Evolutionary conservation across 2,888 invertebrate genomes (phyloP).

Genomic region (Eupithecia insigniata): DNA sequence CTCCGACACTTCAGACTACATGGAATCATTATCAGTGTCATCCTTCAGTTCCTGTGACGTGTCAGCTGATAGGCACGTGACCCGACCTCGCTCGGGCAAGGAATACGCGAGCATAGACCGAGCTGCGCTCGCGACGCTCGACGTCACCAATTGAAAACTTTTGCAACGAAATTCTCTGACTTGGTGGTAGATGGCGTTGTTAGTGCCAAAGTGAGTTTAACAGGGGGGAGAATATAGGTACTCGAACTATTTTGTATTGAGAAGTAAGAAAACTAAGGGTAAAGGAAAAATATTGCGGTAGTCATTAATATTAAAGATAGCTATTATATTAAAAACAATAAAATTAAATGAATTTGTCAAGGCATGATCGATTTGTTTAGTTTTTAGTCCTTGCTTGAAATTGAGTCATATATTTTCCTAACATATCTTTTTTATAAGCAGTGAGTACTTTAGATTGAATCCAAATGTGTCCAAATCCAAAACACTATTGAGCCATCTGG

Average conservation of each 20-base stretch:
- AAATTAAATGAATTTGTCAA: neutral
- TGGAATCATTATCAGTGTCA: constrained; percentile 88
- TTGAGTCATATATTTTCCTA: neutral
- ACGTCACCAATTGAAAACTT: constrained; percentile 29
- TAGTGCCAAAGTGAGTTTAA: constrained; percentile 23
- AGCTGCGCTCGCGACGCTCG: constrained; percentile 55
- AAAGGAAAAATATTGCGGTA: neutral
- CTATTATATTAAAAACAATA: neutral
- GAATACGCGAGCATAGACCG: constrained; percentile 78
- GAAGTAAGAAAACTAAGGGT: neutral
- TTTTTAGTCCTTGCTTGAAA: neutral
- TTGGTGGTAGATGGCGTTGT: constrained; percentile 25
- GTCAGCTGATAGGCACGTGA: constrained; percentile 78
- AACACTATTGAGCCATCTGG: constrained; percentile 16
- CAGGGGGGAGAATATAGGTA: neutral
- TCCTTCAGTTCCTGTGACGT: constrained; percentile 87
- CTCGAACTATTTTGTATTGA: neutral
- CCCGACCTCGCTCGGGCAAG: constrained; percentile 75
- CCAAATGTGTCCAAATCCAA: constrained; percentile 3
- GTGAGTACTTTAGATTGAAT: neutral
- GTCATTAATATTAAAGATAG: neutral
- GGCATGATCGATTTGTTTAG: neutral
- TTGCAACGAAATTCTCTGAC: constrained; percentile 17
- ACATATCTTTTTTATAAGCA: neutral
- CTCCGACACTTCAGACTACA: constrained; percentile 90